A percentile compares a stretch with the other conserved stretches of the same genome.
These are phyloP conservation scores for Troides aeacus DNA, from an alignment of 2,888 invertebrate species.

Conservation along the genomic window DNA sequence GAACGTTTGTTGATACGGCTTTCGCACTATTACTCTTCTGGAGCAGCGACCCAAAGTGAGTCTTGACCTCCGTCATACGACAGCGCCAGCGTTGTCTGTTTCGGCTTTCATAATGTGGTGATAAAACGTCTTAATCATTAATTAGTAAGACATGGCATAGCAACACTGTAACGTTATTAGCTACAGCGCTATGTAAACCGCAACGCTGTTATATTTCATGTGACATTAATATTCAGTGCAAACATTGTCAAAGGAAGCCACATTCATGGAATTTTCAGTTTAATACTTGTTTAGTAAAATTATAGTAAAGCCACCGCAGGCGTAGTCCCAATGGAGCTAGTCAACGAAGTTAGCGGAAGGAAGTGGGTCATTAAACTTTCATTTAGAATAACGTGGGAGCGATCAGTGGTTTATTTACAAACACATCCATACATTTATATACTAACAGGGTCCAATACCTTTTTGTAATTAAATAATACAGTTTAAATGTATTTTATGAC, in stretches of 20 bases:
- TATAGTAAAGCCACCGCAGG: constrained; percentile 9
- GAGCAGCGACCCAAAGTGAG: too few species aligned
- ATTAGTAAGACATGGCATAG: too few species aligned
- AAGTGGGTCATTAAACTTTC: constrained; percentile 15
- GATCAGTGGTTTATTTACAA: constrained; percentile 6
- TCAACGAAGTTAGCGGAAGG: constrained; percentile 8
- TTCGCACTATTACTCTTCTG: too few species aligned
- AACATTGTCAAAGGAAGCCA: constrained; percentile 1
- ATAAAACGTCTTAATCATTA: too few species aligned
- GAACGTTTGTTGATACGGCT: too few species aligned
- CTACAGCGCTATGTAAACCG: not conserved
- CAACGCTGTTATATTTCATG: not conserved
- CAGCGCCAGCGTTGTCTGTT: too few species aligned
- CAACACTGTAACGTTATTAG: not conserved
- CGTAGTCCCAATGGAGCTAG: constrained; percentile 11
- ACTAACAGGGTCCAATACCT: not conserved
- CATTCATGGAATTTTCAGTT: not conserved
- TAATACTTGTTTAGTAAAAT: constrained; percentile 6
- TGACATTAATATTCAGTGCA: not conserved
- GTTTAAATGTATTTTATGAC: too few species aligned
- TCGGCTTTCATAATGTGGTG: too few species aligned
- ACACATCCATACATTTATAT: not conserved
- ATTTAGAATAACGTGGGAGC: constrained; percentile 11
- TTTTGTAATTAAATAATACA: not conserved
- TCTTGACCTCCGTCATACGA: too few species aligned